phyloP scores from a whole-genome alignment of 2,797 vertebrate genomes.

The Crocidura indochinensis region DNA sequence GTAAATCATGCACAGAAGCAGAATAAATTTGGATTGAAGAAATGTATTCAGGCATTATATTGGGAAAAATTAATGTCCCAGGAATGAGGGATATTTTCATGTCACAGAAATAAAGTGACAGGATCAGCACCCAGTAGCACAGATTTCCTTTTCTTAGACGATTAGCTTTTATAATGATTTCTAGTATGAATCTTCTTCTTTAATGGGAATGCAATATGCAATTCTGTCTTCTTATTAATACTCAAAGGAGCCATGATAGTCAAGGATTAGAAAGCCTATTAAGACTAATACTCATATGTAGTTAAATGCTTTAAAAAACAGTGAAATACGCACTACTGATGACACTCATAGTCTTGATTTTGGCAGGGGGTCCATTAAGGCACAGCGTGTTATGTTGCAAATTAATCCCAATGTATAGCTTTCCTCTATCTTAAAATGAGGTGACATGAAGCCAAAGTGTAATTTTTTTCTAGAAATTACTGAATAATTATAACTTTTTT shows the following conservation, averaged over 20 bases:
- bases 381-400: conserved; percentile 68
- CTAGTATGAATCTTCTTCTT: conserved; percentile 72
- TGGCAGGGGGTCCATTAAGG: conserved; percentile 63
- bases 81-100: conserved; percentile 35
- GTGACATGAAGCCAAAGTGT: conserved; percentile 1
- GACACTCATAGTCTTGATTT: conserved; percentile 47
- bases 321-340: conserved; percentile 62
- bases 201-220: conserved; percentile 64
- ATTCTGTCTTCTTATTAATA: conserved; percentile 77
- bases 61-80: neutral
- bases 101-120: neutral
- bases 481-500: conserved; percentile 19
- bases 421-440: conserved; percentile 48
- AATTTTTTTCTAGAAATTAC: conserved; percentile 49
- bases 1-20: neutral
- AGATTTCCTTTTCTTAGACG: conserved; percentile 40
- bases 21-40: neutral
- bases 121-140: conserved; percentile 15
- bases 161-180: conserved; percentile 77
- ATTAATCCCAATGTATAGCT: conserved; percentile 46
- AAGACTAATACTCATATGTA: conserved; percentile 76
- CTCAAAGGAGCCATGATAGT: conserved; percentile 75
- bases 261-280: conserved; percentile 77
- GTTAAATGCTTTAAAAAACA: conserved; percentile 75
- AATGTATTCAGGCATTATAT: conserved; percentile 17